phyloP scores from a whole-genome alignment of 53 echinoderm and acorn worm species.

The Patiria pectinifera region DNA sequence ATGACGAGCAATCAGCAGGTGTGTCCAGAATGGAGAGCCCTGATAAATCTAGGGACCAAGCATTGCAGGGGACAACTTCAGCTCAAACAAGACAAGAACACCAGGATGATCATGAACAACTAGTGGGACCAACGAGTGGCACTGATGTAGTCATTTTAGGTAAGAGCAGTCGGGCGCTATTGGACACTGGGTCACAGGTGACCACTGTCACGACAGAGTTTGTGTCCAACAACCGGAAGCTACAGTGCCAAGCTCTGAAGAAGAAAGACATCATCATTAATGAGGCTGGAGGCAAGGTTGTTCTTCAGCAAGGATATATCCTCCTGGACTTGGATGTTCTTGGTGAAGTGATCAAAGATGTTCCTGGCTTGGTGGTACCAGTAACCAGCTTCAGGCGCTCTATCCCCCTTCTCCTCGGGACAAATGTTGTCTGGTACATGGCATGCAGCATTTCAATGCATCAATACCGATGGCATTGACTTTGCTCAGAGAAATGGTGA shows the following conservation, averaged over 20 bases:
- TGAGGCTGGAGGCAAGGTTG: conserved; percentile 1
- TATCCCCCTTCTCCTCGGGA: not conserved
- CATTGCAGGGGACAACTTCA: not conserved
- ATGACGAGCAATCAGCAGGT: not conserved
- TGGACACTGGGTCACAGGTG: conserved; percentile 18
- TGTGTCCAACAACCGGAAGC: not conserved
- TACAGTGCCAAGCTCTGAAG: not conserved
- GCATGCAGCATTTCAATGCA: not conserved
- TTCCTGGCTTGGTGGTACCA: not conserved
- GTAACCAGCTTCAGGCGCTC: not conserved
- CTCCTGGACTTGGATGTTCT: not conserved
- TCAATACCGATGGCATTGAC: not conserved
- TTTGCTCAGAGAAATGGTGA: not conserved
- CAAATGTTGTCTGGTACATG: conserved; percentile 26
- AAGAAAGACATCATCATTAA: not conserved
- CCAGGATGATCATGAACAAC: not conserved
- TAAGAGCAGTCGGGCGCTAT: not conserved
- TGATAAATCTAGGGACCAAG: not conserved
- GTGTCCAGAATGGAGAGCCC: not conserved
- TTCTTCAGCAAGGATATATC: conserved; percentile 21
- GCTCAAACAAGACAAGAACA: not conserved
- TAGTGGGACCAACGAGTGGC: not conserved
- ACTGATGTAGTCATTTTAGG: not conserved
- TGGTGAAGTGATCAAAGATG: not conserved
- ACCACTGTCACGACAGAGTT: not conserved